Evolutionary conservation across 2,113 vertebrate species (phyloP).

Genomic region (Semicossyphus pulcher): DNA sequence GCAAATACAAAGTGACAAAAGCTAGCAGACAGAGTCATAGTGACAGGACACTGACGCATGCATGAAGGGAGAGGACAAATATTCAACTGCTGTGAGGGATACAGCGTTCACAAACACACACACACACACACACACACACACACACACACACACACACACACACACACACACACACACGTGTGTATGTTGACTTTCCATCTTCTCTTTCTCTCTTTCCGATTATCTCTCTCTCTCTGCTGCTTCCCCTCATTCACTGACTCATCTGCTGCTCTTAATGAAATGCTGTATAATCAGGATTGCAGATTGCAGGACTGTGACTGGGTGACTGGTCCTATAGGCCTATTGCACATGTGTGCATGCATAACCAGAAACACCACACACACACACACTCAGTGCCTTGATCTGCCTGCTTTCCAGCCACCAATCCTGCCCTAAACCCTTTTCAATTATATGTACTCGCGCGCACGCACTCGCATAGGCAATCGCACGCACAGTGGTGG

Average conservation of each 20-base stretch:
- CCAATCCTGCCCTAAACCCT: slow-evolving; percentile 68
- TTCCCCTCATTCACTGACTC: slow-evolving; percentile 59
- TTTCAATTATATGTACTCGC: slow-evolving; percentile 60
- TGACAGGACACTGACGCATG: slow-evolving; percentile 66
- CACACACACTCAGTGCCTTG: slow-evolving; percentile 29
- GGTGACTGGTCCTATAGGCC: slow-evolving; percentile 43
- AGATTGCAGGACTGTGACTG: slow-evolving; percentile 59
- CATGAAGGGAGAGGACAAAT: slow-evolving; percentile 55
- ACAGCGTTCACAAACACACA: slow-evolving; percentile 1
- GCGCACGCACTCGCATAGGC: slow-evolving; percentile 27
- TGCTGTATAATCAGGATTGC: slow-evolving; percentile 73
- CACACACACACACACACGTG: slow-evolving; percentile 25
- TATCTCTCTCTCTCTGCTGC: slow-evolving; percentile 40
- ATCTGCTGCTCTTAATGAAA: slow-evolving; percentile 74
- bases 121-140: slow-evolving; percentile 16
- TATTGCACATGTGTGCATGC: slow-evolving; percentile 23
- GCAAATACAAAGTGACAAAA: slow-evolving; percentile 71
- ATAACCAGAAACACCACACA: slow-evolving; percentile 36
- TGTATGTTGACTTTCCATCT: slow-evolving; percentile 10
- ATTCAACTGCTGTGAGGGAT: slow-evolving; percentile 62
- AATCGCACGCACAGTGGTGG: slow-evolving; percentile 24
- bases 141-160: slow-evolving; percentile 9
- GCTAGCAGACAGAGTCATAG: slow-evolving; percentile 56
- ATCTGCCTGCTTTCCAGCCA: slow-evolving; percentile 57
- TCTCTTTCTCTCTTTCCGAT: slow-evolving; percentile 36